A percentile compares a stretch with the other conserved stretches of the same genome.
Conservation (phyloP, 2,113 vertebrate genomes). For the Corythoichthys haematopterus region DNA sequence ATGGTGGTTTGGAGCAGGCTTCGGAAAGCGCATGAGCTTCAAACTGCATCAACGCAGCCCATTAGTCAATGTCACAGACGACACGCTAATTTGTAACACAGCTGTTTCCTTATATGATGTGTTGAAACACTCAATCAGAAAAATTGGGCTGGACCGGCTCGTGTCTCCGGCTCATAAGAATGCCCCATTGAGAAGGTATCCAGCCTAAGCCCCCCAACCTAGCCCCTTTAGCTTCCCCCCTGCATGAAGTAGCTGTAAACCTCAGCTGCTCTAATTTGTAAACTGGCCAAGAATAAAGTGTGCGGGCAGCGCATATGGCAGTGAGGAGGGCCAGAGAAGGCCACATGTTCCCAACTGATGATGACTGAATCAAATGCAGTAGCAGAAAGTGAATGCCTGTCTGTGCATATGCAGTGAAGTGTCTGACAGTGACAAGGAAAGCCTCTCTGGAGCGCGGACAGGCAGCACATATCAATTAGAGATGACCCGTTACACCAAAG, state of each 20-base stretch:
- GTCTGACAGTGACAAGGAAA: constrained; percentile 48
- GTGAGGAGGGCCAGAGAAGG: constrained; percentile 15
- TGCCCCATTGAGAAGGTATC: constrained; percentile 54
- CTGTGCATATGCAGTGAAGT: constrained; percentile 29
- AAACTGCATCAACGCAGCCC: constrained; percentile 50
- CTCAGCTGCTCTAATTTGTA: constrained; percentile 74
- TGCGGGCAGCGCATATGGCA: constrained; percentile 40
- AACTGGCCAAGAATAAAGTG: constrained; percentile 39
- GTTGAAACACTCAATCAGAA: constrained; percentile 75
- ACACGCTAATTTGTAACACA: constrained; percentile 74
- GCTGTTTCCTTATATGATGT: constrained; percentile 77
- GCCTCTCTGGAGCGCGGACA: constrained; percentile 40
- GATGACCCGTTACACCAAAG: constrained; percentile 53
- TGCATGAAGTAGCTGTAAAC: constrained; percentile 53
- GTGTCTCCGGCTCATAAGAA: constrained; percentile 61
- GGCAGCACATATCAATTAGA: constrained; percentile 60
- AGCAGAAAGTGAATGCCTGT: constrained; percentile 39
- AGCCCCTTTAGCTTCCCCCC: constrained; percentile 11
- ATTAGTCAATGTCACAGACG: constrained; percentile 74
- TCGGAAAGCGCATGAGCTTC: constrained; percentile 39
- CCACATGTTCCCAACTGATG: constrained; percentile 59
- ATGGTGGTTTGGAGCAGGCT: constrained; percentile 19
- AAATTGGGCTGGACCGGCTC: constrained; percentile 48
- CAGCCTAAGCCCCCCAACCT: constrained; percentile 23
- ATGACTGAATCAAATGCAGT: constrained; percentile 58